phyloP scores from a whole-genome alignment of 1,140 invertebrate genomes.

The Zaprionus gabonicus region DNA sequence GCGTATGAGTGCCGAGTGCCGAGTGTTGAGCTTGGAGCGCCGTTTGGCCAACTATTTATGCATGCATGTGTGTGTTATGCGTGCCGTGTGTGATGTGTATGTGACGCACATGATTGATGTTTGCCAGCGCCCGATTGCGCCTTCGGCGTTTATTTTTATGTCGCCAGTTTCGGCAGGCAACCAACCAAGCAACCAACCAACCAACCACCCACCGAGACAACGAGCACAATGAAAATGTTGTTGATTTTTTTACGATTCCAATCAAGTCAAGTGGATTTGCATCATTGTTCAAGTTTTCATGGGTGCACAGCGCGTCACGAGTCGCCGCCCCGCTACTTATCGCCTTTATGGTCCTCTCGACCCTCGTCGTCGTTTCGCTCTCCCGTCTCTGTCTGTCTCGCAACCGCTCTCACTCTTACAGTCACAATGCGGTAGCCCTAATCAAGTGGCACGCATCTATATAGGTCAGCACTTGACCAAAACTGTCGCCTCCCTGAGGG shows the following conservation, averaged over 20 bases:
- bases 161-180: conserved; percentile 47
- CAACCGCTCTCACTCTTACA: background rate
- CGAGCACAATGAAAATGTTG: conserved; percentile 53
- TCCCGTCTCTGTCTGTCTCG: conserved; percentile 18
- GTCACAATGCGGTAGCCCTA: conserved; percentile 13
- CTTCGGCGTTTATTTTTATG: conserved; percentile 61
- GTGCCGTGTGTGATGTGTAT: conserved; percentile 1
- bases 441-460: conserved; percentile 61
- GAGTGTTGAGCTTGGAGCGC: background rate
- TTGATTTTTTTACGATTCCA: conserved; percentile 72
- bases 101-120: conserved; percentile 65
- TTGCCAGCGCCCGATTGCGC: conserved; percentile 41
- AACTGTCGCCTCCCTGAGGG: conserved; percentile 16
- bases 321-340: conserved; percentile 54
- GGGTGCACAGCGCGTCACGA: conserved; percentile 36
- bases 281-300: conserved; percentile 69
- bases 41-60: conserved; percentile 47
- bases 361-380: conserved; percentile 12
- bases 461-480: conserved; percentile 64
- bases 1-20: conserved; percentile 58
- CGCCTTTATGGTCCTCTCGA: conserved; percentile 31
- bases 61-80: conserved; percentile 25
- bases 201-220: conserved; percentile 9
- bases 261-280: conserved; percentile 80
- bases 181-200: background rate